These are phyloP conservation scores for Phyllotis vaccarum DNA, from an alignment of 2,797 vertebrate genomes.

Conservation along the genomic window DNA sequence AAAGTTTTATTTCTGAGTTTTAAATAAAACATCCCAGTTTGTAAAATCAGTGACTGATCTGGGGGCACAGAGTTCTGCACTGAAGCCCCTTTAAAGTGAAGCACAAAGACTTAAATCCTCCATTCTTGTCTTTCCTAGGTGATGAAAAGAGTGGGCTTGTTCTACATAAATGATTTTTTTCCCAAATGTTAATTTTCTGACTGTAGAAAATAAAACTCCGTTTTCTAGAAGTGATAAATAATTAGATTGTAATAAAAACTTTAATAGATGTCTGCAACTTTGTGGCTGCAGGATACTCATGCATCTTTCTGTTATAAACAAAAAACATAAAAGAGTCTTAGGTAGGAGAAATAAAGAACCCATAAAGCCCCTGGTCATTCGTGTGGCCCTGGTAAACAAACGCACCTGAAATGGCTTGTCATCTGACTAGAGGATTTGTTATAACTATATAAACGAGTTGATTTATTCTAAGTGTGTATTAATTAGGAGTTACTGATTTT, in stretches of 20 bases:
- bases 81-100: neutral
- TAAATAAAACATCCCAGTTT: conserved; percentile 28
- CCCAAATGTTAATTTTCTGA: conserved; percentile 39
- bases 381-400: conserved; percentile 7
- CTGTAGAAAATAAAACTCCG: conserved; percentile 55
- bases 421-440: conserved; percentile 42
- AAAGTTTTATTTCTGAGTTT: conserved; percentile 27
- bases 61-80: neutral
- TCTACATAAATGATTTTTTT: conserved; percentile 14
- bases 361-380: neutral
- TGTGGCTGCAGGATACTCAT: neutral
- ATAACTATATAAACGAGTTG: conserved; percentile 28
- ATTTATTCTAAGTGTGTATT: neutral
- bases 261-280: conserved; percentile 41
- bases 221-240: conserved; percentile 44
- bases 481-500: conserved; percentile 9
- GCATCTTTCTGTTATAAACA: conserved; percentile 41
- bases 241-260: conserved; percentile 29
- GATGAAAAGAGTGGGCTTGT: neutral
- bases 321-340: conserved; percentile 23
- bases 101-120: neutral
- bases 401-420: conserved; percentile 21
- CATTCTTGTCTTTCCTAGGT: neutral
- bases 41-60: neutral
- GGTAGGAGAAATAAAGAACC: conserved; percentile 40